phyloP scores from a whole-genome alignment of 2,113 vertebrate genomes.

The Laterallus jamaicensis region DNA sequence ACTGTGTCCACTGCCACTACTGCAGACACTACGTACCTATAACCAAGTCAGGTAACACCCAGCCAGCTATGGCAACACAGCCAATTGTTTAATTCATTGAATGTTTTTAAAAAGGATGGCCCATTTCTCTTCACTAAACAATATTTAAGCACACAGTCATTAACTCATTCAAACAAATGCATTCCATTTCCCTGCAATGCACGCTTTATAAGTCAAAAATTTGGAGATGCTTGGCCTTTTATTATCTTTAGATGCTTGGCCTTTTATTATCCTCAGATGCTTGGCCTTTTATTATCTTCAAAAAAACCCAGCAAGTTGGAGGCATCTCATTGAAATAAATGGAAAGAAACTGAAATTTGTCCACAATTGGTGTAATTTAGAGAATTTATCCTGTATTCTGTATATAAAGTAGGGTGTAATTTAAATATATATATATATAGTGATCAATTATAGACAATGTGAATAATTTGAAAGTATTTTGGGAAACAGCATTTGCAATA shows the following conservation, averaged over 20 bases:
- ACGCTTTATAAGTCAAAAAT: not conserved
- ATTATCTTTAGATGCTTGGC: not conserved
- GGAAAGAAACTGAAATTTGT: not conserved
- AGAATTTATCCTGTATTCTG: not conserved
- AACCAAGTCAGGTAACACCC: not conserved
- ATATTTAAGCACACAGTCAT: not conserved
- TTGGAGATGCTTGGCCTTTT: not conserved
- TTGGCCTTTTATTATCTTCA: not conserved
- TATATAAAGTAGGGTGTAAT: not conserved
- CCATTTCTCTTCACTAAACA: not conserved
- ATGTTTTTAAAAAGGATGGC: not conserved
- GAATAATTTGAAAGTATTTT: not conserved
- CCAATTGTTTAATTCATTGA: not conserved
- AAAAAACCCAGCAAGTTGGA: not conserved
- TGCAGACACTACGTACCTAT: not conserved
- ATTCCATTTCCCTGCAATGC: not conserved
- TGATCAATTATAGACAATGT: not conserved
- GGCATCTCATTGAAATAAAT: not conserved
- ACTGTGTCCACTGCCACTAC: not conserved
- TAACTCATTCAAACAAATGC: not conserved
- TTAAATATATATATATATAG: not conserved
- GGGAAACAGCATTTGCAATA: not conserved
- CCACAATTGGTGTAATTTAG: not conserved
- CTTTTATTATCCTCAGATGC: not conserved
- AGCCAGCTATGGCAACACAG: not conserved